Conservation (phyloP, 2,888 invertebrate genomes). For the Caenorhabditis panamensis region DNA sequence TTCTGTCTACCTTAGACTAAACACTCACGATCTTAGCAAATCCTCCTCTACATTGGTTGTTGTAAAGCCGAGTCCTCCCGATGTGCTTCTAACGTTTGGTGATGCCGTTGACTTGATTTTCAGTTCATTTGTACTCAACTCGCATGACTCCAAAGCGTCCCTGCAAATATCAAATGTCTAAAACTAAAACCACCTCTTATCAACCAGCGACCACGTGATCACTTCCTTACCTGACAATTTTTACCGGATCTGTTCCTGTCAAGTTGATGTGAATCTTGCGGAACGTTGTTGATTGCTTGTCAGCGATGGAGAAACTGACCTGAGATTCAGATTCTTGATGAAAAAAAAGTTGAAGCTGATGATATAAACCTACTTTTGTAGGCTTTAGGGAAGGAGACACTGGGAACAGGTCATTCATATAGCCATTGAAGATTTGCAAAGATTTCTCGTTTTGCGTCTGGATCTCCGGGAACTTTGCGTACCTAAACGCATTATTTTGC, state of each 20-base stretch:
- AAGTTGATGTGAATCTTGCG: conserved; percentile 73
- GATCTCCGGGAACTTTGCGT: conserved; percentile 82
- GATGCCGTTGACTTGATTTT: conserved; percentile 52
- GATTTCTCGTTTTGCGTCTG: conserved; percentile 79
- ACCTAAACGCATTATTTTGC: conserved; percentile 63
- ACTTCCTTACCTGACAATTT: conserved; percentile 72
- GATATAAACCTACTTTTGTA: conserved; percentile 46
- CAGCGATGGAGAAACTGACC: conserved; percentile 73
- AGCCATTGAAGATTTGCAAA: conserved; percentile 81
- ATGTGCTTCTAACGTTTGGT: background rate
- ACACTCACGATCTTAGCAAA: conserved; percentile 63
- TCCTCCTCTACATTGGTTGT: conserved; percentile 65
- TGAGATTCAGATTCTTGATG: conserved; percentile 30
- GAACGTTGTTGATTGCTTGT: conserved; percentile 60
- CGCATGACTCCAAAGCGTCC: conserved; percentile 75
- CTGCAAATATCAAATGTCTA: conserved; percentile 61
- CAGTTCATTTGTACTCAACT: conserved; percentile 73
- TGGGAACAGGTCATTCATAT: conserved; percentile 79
- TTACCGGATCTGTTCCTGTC: conserved; percentile 76
- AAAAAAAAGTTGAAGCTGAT: background rate
- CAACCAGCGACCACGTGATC: conserved; percentile 9
- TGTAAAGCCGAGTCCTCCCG: conserved; percentile 34
- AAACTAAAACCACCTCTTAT: conserved; percentile 1
- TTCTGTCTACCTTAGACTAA: too few relatives aligned
- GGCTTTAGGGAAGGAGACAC: conserved; percentile 59